These are phyloP conservation scores for Mesoligia furuncula DNA, from an alignment of 2,888 invertebrate species.

Conservation along the genomic window DNA sequence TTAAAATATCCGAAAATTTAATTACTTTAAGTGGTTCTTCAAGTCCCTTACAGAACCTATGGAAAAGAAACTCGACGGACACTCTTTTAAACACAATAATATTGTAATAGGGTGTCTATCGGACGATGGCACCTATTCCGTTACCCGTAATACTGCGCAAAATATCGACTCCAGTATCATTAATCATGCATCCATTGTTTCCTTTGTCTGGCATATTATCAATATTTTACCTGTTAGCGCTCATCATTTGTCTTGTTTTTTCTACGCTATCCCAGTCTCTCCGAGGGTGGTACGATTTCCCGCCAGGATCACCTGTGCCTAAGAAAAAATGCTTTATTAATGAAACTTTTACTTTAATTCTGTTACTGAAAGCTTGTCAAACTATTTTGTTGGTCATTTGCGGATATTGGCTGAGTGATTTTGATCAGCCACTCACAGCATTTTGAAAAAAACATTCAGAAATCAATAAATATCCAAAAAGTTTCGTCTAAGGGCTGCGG, in stretches of 20 bases:
- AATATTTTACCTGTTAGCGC: conserved; percentile 83
- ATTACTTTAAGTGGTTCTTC: too few species aligned
- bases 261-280: conserved; percentile 96
- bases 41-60: not conserved
- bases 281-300: conserved; percentile 83
- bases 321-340: conserved; percentile 18
- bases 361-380: not conserved
- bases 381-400: not conserved
- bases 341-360: not conserved
- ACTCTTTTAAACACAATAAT: not conserved
- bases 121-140: conserved; percentile 19
- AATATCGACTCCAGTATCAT: conserved; percentile 50
- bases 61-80: not conserved
- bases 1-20: too few species aligned
- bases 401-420: not conserved
- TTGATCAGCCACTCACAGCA: not conserved
- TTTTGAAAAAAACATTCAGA: not conserved
- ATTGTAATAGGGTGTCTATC: conserved; percentile 30
- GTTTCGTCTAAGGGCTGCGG: too few species aligned
- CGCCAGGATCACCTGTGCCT: conserved; percentile 85
- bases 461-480: not conserved
- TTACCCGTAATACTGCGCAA: conserved; percentile 27
- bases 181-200: conserved; percentile 44
- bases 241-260: conserved; percentile 94
- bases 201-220: conserved; percentile 52